Evolutionary conservation across 2,113 vertebrate species (phyloP).

Genomic region (Drymodes brunneopygia): DNA sequence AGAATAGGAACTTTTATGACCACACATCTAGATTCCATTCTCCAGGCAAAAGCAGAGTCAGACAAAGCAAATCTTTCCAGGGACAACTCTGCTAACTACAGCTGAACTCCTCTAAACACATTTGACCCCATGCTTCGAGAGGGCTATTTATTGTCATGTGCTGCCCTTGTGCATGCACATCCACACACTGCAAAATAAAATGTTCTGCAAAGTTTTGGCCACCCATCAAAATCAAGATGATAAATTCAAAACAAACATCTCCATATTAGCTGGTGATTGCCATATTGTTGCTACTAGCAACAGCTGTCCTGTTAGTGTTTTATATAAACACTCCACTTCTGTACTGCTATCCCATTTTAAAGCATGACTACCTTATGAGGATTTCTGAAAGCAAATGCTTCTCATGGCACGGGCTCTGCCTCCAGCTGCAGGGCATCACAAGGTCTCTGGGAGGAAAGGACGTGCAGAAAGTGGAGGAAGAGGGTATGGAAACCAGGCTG

Average conservation of each 20-base stretch:
- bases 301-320: constrained; percentile 23
- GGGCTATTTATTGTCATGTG: neutral
- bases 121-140: neutral
- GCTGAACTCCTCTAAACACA: neutral
- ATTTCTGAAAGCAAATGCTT: neutral
- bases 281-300: constrained; percentile 54
- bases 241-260: constrained; percentile 46
- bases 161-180: neutral
- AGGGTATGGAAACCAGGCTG: neutral
- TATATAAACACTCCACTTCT: constrained; percentile 20
- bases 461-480: fast-evolving
- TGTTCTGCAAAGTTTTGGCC: constrained; percentile 35
- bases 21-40: neutral
- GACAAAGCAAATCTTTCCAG: neutral
- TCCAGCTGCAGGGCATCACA: neutral
- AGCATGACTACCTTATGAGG: constrained; percentile 6
- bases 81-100: neutral
- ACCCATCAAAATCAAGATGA: constrained; percentile 38
- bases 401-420: neutral
- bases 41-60: neutral
- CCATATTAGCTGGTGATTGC: constrained; percentile 44
- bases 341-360: neutral
- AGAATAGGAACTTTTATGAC: neutral
- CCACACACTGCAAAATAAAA: constrained; percentile 40
- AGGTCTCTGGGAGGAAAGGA: neutral